Conservation (phyloP, 2,113 vertebrate genomes). For the Bostrychus sinensis region DNA sequence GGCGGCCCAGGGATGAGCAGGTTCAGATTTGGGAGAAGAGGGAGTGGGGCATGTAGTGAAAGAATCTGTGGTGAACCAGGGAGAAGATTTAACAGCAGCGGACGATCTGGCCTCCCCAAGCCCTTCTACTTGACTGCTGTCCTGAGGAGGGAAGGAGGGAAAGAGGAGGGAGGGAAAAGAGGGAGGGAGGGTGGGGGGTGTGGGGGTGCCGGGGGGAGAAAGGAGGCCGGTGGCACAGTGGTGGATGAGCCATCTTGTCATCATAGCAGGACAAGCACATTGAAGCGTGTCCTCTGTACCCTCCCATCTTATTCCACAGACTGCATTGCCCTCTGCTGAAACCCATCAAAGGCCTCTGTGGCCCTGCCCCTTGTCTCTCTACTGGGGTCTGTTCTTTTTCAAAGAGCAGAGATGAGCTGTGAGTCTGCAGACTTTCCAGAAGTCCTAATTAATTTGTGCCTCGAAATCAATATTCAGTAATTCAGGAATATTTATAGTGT, state of each 20-base stretch:
- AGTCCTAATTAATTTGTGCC: constrained; percentile 80
- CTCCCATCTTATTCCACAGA: constrained; percentile 78
- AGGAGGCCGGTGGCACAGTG: constrained; percentile 64
- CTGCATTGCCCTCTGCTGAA: constrained; percentile 65
- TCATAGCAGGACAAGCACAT: constrained; percentile 81
- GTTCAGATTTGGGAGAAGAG: constrained; percentile 69
- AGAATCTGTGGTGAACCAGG: constrained; percentile 76
- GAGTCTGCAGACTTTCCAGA: constrained; percentile 68
- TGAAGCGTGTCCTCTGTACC: constrained; percentile 75
- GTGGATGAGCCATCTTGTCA: constrained; percentile 78
- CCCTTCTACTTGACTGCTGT: constrained; percentile 61
- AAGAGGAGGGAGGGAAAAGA: too few relatives aligned
- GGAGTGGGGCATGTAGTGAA: constrained; percentile 67
- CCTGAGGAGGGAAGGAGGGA: constrained; percentile 50
- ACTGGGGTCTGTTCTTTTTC: constrained; percentile 72
- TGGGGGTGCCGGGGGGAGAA: constrained; percentile 29
- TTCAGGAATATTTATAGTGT: constrained; percentile 70
- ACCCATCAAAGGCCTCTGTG: constrained; percentile 61
- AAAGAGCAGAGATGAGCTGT: constrained; percentile 72
- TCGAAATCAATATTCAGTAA: constrained; percentile 67
- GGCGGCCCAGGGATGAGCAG: constrained; percentile 73
- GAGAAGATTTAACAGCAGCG: constrained; percentile 74
- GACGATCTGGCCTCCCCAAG: constrained; percentile 33
- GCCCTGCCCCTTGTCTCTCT: constrained; percentile 56
- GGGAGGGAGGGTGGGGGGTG: constrained; percentile 33